Evolutionary conservation across 2,888 invertebrate species (phyloP).

Genomic region (Drosophila borealis): DNA sequence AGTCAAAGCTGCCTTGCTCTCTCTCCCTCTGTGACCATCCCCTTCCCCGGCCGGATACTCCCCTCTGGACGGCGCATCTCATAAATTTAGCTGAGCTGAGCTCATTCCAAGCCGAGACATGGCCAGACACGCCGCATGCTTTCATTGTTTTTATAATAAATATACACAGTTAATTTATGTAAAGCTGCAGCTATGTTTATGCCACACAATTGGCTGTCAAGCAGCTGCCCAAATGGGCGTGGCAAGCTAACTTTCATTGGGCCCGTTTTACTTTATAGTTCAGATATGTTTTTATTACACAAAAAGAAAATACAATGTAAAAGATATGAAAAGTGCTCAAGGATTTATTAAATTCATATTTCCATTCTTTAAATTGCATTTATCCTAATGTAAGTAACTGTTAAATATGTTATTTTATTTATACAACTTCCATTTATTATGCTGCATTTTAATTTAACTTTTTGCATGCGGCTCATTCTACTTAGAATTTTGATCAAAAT

Average conservation of each 20-base stretch:
- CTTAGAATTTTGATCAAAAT: too few species aligned
- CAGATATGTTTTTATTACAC: neutral
- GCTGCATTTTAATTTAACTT: too few species aligned
- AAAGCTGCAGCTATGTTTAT: conserved; percentile 24
- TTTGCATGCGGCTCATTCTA: too few species aligned
- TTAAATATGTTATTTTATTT: too few species aligned
- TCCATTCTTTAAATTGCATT: too few species aligned
- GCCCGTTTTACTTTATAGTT: neutral
- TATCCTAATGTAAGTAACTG: too few species aligned
- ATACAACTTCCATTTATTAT: too few species aligned
- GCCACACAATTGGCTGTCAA: conserved; percentile 19
- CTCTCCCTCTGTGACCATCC: neutral
- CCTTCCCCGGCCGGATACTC: neutral
- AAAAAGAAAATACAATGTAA: too few species aligned
- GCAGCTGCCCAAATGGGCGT: conserved; percentile 3
- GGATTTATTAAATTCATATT: too few species aligned
- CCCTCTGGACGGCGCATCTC: conserved; percentile 25
- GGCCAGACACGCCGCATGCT: conserved; percentile 20
- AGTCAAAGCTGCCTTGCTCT: conserved; percentile 7
- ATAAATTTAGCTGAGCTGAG: conserved; percentile 30
- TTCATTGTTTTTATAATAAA: conserved; percentile 57
- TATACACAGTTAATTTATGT: conserved; percentile 56
- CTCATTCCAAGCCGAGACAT: neutral
- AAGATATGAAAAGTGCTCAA: too few species aligned
- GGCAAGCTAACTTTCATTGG: neutral